phyloP scores from a whole-genome alignment of 2,113 vertebrate species.

The Silurus asotus region DNA sequence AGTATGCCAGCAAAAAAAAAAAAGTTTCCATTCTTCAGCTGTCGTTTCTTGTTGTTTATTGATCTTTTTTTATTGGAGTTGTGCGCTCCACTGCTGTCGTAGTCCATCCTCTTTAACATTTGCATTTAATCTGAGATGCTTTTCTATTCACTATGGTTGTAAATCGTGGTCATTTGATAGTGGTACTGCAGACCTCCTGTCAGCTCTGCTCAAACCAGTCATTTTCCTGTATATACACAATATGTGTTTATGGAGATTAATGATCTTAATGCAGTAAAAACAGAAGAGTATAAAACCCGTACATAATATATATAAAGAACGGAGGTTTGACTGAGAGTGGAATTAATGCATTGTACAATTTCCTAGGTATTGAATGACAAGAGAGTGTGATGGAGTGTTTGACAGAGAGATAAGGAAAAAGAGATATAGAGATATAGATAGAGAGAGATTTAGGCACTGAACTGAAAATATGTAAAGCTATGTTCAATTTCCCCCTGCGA shows the following conservation, averaged over 20 bases:
- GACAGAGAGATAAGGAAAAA: neutral
- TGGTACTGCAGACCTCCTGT: neutral
- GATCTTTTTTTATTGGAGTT: too few relatives aligned
- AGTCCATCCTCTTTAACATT: neutral
- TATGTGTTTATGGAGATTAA: neutral
- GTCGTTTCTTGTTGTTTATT: neutral
- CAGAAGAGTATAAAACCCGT: neutral
- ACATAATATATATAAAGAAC: neutral
- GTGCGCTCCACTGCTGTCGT: neutral
- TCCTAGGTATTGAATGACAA: neutral
- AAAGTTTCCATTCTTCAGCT: neutral
- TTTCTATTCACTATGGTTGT: neutral
- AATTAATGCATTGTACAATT: neutral
- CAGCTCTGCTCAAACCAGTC: neutral
- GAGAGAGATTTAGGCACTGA: neutral
- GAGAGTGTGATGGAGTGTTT: too few relatives aligned
- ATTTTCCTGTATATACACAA: neutral
- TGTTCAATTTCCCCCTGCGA: neutral
- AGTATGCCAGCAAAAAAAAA: neutral
- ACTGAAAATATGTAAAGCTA: neutral
- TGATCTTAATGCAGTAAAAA: neutral
- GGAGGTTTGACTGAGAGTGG: neutral
- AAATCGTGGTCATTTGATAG: neutral
- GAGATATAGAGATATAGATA: neutral
- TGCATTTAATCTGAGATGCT: neutral